phyloP scores from a whole-genome alignment of 2,888 invertebrate genomes.

The Notodonta dromedarius region DNA sequence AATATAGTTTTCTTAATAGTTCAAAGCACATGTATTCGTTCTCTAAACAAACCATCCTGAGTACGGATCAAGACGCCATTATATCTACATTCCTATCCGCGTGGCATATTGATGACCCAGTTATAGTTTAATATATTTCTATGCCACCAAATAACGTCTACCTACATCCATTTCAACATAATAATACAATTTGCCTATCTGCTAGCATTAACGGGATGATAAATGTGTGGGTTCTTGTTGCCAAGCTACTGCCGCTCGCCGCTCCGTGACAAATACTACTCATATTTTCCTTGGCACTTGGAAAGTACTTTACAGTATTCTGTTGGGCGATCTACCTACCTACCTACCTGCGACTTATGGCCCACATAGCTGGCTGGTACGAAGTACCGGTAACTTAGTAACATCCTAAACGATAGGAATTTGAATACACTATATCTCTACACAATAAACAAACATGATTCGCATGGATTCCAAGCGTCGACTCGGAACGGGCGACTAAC shows the following conservation, averaged over 20 bases:
- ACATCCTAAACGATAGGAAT: no score
- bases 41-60: no score
- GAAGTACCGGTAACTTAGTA: no score
- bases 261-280: not conserved
- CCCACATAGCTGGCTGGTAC: no score
- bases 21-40: no score
- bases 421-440: not conserved
- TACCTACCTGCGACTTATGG: not conserved
- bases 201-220: not conserved
- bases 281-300: not conserved
- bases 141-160: no score
- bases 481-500: not conserved
- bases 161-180: no score
- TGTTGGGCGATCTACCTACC: not conserved
- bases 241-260: not conserved
- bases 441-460: not conserved
- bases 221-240: not conserved
- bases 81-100: no score
- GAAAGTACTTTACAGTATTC: not conserved
- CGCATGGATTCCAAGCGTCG: not conserved
- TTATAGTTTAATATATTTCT: no score
- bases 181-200: not conserved
- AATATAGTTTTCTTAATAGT: no score
- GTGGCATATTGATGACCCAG: no score
- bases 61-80: no score